A percentile compares a stretch with the other conserved stretches of the same genome.
These are phyloP conservation scores for Dallia pectoralis DNA, from an alignment of 2,797 vertebrate genomes.

Conservation along the genomic window DNA sequence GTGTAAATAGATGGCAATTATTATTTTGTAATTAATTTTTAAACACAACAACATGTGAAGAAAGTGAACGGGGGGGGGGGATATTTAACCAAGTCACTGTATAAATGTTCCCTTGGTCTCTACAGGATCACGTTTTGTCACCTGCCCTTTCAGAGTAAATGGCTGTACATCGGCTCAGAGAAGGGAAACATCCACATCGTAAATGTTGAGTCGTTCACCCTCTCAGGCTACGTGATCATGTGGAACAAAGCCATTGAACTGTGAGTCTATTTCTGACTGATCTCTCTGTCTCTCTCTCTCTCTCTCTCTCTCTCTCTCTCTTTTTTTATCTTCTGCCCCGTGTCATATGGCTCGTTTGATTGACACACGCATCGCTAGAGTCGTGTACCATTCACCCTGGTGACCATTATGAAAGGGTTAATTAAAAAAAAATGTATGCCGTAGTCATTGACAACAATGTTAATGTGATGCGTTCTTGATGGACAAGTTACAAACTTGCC, in stretches of 20 bases:
- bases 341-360: no score
- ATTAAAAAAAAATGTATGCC: background rate
- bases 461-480: background rate
- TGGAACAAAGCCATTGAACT: constrained; percentile 99
- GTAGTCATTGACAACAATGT: background rate
- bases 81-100: no score
- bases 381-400: no score
- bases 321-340: background rate
- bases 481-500: background rate
- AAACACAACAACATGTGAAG: no score
- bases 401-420: no score
- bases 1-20: no score
- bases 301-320: constrained; percentile 4
- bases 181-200: constrained; percentile 98
- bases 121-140: constrained; percentile 97
- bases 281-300: constrained; percentile 1
- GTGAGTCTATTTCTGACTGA: constrained; percentile 75
- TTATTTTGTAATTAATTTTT: background rate
- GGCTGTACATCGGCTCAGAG: constrained; percentile 96
- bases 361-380: no score
- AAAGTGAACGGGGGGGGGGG: no score
- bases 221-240: constrained; percentile 99
- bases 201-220: constrained; percentile 98
- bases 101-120: constrained; percentile 8
- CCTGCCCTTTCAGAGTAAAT: constrained; percentile 99